Base-by-base conservation (phyloP, 2,113 vertebrate species). In the Saguinus imperator region DNA sequence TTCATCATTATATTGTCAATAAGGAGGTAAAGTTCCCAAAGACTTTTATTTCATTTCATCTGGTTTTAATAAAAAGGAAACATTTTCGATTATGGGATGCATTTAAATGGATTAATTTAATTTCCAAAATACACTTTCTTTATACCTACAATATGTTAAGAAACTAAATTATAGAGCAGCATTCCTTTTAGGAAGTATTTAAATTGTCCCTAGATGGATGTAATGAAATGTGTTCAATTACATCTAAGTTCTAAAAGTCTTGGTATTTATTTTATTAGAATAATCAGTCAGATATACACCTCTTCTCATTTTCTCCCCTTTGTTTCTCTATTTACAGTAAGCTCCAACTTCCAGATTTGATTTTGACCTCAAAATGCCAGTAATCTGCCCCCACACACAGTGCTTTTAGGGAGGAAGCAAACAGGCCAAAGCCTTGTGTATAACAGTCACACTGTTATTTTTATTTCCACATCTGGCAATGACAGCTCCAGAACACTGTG, bases 341-440 rank as follows among this genome's bases (percentile, higher is more conserved):
- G 94, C 87, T 77, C 94, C 96, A 91, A 96, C 97, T 98, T 98
- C 96, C 97, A 98, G 98, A 98, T 89, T 96, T 89, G 89, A 97
- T 95, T 97, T 76, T 98, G 98, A 98, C 73, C 94, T 96, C 89
- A 73, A 98, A 98, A 98, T 98, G 98, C 98, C 98, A 99, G 97
- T 98, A 98, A 98, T 96, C 93, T 43, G 80, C 97, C 98, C 98
- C 98, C 97, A 98, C 95, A 97, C 96, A 97, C 87, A 6, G 95
- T 94, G 97, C 94, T 96, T 98, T 96, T 97, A 95, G 73, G 97
- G 87, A 93, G 94, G 97, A 98, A 98, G 96, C 95, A 98, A 97
- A 97, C 94, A 98, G 98, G 96, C 94, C 92, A 97, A 97, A 97
- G 94, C 87, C 89, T 97, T 98, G 89, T 93, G 32, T 97, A 97